Evolutionary conservation across 2,113 vertebrate species (phyloP).

Genomic region (Marmota flaviventris): DNA sequence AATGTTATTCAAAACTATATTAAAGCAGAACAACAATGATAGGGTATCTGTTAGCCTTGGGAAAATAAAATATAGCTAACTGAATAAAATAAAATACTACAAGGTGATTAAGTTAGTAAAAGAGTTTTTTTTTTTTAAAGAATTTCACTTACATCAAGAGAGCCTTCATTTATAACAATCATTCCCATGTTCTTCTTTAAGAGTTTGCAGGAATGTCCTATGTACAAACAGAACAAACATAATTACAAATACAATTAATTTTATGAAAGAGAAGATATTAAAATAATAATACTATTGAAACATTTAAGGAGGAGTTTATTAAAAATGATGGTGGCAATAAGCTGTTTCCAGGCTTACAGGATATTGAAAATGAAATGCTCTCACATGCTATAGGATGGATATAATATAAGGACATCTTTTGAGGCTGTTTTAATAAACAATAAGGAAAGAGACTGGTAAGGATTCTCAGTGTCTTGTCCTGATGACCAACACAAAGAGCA

Average conservation of each 20-base stretch:
- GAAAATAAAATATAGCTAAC: background rate
- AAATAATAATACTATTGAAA: background rate
- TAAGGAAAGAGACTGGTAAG: background rate
- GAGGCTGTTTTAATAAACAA: background rate
- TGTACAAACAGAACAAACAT: slow-evolving; percentile 65
- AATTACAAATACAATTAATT: background rate
- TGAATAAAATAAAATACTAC: background rate
- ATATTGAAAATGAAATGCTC: background rate
- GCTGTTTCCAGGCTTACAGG: background rate
- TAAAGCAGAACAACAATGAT: background rate
- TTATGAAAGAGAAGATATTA: background rate
- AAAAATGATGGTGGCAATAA: background rate
- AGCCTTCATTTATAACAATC: slow-evolving; percentile 97
- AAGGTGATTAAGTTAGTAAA: background rate
- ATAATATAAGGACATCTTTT: background rate
- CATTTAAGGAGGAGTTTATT: background rate
- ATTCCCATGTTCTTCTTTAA: slow-evolving; percentile 98
- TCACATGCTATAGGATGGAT: background rate
- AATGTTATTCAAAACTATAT: background rate
- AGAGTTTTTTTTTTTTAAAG: background rate
- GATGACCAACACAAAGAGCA: background rate
- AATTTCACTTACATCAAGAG: slow-evolving; percentile 95
- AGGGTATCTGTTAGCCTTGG: background rate
- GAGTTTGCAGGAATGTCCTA: slow-evolving; percentile 98
- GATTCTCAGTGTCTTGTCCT: background rate